A percentile compares a stretch with the other conserved stretches of the same genome.
These are phyloP conservation scores for Tragelaphus buxtoni DNA, from an alignment of 2,113 vertebrate genomes.

Conservation along the genomic window DNA sequence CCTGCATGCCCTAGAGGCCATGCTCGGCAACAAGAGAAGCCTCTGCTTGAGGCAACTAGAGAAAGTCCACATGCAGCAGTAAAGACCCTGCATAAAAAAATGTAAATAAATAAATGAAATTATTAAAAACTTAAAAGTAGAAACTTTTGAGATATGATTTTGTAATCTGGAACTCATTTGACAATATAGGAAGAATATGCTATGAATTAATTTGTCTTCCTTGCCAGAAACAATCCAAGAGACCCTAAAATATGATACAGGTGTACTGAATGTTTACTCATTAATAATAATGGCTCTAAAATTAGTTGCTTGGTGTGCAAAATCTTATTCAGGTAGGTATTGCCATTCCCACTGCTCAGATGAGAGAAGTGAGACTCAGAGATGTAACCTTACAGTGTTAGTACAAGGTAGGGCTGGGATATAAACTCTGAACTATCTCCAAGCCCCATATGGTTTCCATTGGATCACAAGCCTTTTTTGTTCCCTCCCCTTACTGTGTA, in stretches of 20 bases:
- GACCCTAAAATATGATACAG: background rate
- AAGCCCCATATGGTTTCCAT: background rate
- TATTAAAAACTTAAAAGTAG: background rate
- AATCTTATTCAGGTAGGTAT: background rate
- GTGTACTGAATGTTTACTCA: background rate
- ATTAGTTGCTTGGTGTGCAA: background rate
- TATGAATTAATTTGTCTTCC: background rate
- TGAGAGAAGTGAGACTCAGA: background rate
- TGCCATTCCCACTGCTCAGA: background rate
- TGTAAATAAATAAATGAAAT: background rate
- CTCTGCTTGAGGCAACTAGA: background rate
- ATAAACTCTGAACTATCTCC: background rate
- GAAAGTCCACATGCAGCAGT: background rate
- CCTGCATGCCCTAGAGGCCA: background rate
- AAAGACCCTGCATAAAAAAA: background rate
- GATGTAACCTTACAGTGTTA: background rate
- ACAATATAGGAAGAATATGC: background rate
- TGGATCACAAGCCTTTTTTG: background rate
- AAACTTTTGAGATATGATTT: background rate
- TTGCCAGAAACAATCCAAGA: background rate
- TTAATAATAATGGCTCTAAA: background rate
- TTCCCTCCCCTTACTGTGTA: background rate
- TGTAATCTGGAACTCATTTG: background rate
- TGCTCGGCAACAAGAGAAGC: accelerated
- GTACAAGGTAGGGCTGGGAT: background rate